These are phyloP conservation scores for Caenorhabditis sp. DNA, from an alignment of 2,888 invertebrate genomes.

Conservation along the genomic window DNA sequence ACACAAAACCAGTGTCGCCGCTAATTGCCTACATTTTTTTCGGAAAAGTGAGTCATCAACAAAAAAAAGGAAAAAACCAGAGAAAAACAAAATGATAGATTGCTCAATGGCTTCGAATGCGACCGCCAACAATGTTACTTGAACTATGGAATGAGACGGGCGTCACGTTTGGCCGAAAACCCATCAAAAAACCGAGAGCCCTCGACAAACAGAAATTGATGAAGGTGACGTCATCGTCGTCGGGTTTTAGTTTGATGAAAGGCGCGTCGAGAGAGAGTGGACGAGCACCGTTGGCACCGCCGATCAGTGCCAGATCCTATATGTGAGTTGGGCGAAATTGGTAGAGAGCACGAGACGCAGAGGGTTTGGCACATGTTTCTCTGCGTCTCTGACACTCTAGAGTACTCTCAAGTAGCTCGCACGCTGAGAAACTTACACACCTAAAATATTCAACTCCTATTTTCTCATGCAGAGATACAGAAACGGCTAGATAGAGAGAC, in stretches of 20 bases:
- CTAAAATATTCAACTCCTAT: too few relatives aligned
- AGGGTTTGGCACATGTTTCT: too few relatives aligned
- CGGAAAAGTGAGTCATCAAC: constrained; percentile 49
- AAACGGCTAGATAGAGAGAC: too few relatives aligned
- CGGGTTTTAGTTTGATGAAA: constrained; percentile 24
- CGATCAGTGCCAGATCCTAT: constrained; percentile 39
- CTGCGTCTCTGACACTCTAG: too few relatives aligned
- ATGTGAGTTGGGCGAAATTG: constrained; percentile 13
- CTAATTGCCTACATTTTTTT: constrained; percentile 66
- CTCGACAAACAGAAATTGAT: constrained; percentile 3
- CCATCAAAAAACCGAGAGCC: background rate
- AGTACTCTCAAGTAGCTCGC: too few relatives aligned
- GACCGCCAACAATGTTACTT: constrained; percentile 64
- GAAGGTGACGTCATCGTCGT: constrained; percentile 29
- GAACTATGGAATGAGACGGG: constrained; percentile 66
- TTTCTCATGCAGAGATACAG: too few relatives aligned
- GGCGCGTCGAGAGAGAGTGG: constrained; percentile 10
- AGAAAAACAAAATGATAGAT: constrained; percentile 24
- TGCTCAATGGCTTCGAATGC: constrained; percentile 62
- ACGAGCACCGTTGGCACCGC: constrained; percentile 33
- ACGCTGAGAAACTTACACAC: too few relatives aligned
- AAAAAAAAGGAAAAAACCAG: background rate
- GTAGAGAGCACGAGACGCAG: too few relatives aligned
- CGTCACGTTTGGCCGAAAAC: constrained; percentile 35
- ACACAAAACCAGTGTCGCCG: constrained; percentile 66